phyloP scores from a whole-genome alignment of 2,888 invertebrate genomes.

The Acheta domesticus region DNA sequence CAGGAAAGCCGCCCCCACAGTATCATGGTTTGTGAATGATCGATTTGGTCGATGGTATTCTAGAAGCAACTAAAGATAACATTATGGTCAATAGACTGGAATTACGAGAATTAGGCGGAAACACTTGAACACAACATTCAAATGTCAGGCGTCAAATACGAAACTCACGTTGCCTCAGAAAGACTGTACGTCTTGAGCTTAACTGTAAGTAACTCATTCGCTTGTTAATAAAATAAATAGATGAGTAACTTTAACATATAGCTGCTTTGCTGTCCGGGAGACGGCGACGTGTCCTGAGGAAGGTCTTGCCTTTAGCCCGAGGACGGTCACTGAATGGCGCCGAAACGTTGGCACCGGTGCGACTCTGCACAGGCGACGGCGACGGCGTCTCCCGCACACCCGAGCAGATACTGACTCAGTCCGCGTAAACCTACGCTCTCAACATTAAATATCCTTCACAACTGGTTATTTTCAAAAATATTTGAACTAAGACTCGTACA shows the following conservation, averaged over 20 bases:
- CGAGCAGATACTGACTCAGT: too few species aligned
- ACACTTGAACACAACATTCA: constrained; percentile 80
- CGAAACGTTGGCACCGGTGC: too few species aligned
- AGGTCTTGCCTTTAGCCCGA: too few species aligned
- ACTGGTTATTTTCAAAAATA: too few species aligned
- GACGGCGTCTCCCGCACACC: too few species aligned
- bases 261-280: too few species aligned
- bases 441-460: too few species aligned
- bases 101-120: constrained; percentile 69
- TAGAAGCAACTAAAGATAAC: constrained; percentile 67
- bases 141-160: constrained; percentile 83
- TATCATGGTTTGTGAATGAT: constrained; percentile 77
- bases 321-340: too few species aligned
- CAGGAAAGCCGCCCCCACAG: constrained; percentile 82
- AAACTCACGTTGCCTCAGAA: constrained; percentile 79
- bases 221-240: neutral
- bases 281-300: too few species aligned
- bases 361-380: too few species aligned
- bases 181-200: constrained; percentile 76
- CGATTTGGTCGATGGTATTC: constrained; percentile 66
- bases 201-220: constrained; percentile 62
- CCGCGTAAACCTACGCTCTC: too few species aligned
- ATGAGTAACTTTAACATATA: too few species aligned
- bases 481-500: neutral
- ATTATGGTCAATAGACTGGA: constrained; percentile 77